Conservation (phyloP, 1,140 invertebrate species). For the Bombus pyrosoma region DNA sequence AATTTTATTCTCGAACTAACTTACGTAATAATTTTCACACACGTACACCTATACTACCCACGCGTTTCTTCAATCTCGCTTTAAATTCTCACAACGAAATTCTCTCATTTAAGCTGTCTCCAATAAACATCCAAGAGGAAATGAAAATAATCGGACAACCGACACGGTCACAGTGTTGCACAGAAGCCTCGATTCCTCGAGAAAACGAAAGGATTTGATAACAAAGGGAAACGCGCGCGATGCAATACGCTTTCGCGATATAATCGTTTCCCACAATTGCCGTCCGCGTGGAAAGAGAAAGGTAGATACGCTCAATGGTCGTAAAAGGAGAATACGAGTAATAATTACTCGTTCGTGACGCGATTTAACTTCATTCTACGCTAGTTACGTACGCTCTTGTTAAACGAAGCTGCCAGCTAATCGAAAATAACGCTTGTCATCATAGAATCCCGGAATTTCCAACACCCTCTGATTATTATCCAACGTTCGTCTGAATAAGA, state of each 20-base stretch:
- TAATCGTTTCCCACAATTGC: slow-evolving; percentile 44
- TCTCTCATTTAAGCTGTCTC: background rate
- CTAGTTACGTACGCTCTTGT: slow-evolving; percentile 8
- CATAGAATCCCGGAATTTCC: background rate
- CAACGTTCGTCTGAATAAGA: background rate
- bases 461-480: background rate
- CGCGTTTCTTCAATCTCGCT: background rate
- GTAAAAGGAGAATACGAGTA: slow-evolving; percentile 50
- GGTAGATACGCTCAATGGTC: slow-evolving; percentile 62
- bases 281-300: slow-evolving; percentile 54
- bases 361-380: slow-evolving; percentile 34
- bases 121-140: background rate
- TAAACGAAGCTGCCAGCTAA: background rate
- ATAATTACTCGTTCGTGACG: slow-evolving; percentile 43
- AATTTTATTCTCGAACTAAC: background rate
- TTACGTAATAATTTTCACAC: background rate
- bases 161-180: background rate
- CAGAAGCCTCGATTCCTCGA: background rate
- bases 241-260: slow-evolving; percentile 52
- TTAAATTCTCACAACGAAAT: background rate
- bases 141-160: background rate
- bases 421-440: background rate
- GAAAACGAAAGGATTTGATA: background rate
- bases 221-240: background rate
- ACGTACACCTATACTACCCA: background rate